These are phyloP conservation scores for Trachelus troglodyta DNA, from an alignment of 2,888 invertebrate genomes.

Conservation along the genomic window DNA sequence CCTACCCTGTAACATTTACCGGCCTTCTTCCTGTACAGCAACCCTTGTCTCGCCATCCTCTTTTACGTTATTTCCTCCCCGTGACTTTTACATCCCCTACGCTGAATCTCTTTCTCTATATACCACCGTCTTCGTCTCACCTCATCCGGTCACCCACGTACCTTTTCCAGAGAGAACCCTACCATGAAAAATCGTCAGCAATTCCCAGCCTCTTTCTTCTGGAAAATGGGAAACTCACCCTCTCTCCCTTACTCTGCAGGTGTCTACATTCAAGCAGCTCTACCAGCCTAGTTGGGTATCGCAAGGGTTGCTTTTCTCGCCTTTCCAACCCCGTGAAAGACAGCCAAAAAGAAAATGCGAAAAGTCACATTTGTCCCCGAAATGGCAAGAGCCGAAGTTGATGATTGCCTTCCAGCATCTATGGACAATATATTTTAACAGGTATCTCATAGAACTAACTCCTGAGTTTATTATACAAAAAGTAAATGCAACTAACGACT, in stretches of 20 bases:
- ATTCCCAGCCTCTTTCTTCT: background rate
- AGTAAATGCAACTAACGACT: too few species aligned
- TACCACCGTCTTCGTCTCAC: background rate
- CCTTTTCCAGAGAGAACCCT: background rate
- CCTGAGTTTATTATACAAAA: too few species aligned
- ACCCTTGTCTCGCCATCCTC: slow-evolving; percentile 16
- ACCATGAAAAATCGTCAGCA: background rate
- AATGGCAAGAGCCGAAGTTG: too few species aligned
- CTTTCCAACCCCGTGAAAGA: too few species aligned
- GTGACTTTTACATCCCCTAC: slow-evolving; percentile 24
- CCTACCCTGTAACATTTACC: slow-evolving; percentile 29
- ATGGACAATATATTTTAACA: too few species aligned
- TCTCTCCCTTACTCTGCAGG: background rate
- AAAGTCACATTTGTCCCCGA: too few species aligned
- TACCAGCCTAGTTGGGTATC: too few species aligned
- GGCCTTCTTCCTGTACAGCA: slow-evolving; percentile 9
- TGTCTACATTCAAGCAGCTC: too few species aligned
- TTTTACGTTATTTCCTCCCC: slow-evolving; percentile 31
- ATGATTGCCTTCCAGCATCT: too few species aligned
- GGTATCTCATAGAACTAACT: too few species aligned
- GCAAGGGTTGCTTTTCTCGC: too few species aligned
- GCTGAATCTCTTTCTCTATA: background rate
- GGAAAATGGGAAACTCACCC: background rate
- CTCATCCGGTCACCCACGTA: background rate
- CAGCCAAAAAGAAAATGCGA: too few species aligned